Evolutionary conservation across 2,888 invertebrate genomes (phyloP).

Genomic region (Oligia strigilis): DNA sequence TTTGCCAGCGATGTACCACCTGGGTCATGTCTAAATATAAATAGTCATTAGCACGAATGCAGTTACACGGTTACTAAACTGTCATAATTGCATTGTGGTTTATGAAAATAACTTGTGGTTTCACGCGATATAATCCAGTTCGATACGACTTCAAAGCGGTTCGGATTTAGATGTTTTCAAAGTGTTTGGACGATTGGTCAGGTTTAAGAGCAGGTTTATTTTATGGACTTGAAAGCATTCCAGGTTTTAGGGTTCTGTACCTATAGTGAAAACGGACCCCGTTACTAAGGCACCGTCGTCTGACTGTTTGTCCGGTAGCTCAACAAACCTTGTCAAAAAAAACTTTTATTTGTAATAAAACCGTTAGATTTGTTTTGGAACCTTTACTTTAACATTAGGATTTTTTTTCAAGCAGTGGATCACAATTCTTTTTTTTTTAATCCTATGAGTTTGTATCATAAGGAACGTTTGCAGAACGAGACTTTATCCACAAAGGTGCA

Average conservation of each 20-base stretch:
- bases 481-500: constrained; percentile 10
- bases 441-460: no score
- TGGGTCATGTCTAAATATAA: constrained; percentile 75
- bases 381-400: neutral
- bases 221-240: neutral
- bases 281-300: neutral
- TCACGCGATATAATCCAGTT: constrained; percentile 33
- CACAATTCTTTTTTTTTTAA: neutral
- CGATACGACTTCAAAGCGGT: constrained; percentile 37
- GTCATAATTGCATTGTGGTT: constrained; percentile 61
- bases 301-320: neutral
- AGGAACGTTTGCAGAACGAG: neutral
- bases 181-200: constrained; percentile 4
- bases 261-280: neutral
- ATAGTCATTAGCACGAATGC: constrained; percentile 64
- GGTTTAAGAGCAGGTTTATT: neutral
- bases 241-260: neutral
- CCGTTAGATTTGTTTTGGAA: neutral
- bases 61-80: constrained; percentile 45
- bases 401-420: neutral
- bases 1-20: constrained; percentile 67
- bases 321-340: neutral
- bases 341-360: neutral
- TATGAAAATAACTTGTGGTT: constrained; percentile 51
- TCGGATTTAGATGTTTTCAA: constrained; percentile 13